Evolutionary conservation across 35 echinoderm and acorn worm genomes (phyloP).

Genomic region (Lytechinus pictus): DNA sequence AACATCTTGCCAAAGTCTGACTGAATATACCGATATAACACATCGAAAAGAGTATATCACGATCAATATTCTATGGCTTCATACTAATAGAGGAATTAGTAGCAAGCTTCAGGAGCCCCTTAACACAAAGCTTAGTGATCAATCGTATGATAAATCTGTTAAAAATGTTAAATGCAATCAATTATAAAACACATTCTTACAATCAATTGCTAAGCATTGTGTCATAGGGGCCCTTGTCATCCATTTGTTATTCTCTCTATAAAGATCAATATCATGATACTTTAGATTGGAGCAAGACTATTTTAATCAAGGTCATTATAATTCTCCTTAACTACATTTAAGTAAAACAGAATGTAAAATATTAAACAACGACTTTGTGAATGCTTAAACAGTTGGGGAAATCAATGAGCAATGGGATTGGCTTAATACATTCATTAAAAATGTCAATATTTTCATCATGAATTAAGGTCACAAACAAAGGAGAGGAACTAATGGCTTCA

Average conservation of each 20-base stretch:
- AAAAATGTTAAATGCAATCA: no score
- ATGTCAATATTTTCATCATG: neutral
- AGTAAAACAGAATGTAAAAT: neutral
- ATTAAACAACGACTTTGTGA: neutral
- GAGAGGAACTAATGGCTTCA: no score
- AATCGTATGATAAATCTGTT: no score
- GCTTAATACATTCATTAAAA: neutral
- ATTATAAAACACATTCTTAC: no score
- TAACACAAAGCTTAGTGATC: no score
- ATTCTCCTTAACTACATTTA: neutral
- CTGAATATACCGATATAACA: neutral
- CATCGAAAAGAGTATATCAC: neutral
- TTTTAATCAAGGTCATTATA: neutral
- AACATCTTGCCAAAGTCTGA: neutral
- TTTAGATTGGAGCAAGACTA: no score
- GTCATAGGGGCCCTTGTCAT: no score
- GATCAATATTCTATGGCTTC: neutral
- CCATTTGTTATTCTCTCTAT: no score
- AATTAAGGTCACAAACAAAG: no score
- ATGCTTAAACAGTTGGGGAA: neutral
- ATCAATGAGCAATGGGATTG: neutral
- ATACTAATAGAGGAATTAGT: neutral
- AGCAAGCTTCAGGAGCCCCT: neutral
- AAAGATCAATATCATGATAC: no score
- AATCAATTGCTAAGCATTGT: no score